Percentiles rank a stretch among this genome's conserved stretches.
Conservation (phyloP, 2,797 vertebrate species). For the Podargus strigoides region DNA sequence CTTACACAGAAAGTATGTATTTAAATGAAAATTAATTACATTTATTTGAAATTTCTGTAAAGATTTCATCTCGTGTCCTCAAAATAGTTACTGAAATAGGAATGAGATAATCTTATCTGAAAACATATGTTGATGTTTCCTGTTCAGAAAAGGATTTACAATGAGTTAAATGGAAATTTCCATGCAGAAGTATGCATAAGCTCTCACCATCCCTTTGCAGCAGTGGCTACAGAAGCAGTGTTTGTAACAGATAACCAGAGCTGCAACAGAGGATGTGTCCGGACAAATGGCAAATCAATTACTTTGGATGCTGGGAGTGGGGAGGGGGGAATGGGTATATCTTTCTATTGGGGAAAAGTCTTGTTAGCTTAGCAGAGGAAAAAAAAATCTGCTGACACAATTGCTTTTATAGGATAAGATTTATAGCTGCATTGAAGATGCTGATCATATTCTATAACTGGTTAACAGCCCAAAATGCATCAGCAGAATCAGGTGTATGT, state of each 20-base stretch:
- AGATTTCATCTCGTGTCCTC: not conserved
- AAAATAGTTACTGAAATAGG: not conserved
- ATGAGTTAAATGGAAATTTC: not conserved
- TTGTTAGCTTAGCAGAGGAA: constrained; percentile 3
- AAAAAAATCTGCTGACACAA: constrained; percentile 39
- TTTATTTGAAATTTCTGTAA: not conserved
- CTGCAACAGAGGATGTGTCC: not conserved
- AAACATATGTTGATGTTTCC: not conserved
- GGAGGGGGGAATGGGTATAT: not conserved
- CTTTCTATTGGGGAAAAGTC: constrained; percentile 4
- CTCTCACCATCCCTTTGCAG: not conserved
- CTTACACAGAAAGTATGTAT: not conserved
- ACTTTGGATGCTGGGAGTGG: not conserved
- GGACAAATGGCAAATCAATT: constrained; percentile 47
- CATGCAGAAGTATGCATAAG: not conserved
- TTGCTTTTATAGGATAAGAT: not conserved
- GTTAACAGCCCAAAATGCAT: not conserved
- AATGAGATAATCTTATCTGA: not conserved
- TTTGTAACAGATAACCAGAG: not conserved
- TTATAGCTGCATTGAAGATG: constrained; percentile 24
- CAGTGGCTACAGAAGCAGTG: not conserved
- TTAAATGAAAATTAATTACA: not conserved
- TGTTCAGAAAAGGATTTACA: not conserved
- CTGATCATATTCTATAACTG: not conserved
- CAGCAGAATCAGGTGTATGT: not conserved